These are phyloP conservation scores for Homarus americanus DNA, from an alignment of 1,140 invertebrate species.

Conservation along the genomic window DNA sequence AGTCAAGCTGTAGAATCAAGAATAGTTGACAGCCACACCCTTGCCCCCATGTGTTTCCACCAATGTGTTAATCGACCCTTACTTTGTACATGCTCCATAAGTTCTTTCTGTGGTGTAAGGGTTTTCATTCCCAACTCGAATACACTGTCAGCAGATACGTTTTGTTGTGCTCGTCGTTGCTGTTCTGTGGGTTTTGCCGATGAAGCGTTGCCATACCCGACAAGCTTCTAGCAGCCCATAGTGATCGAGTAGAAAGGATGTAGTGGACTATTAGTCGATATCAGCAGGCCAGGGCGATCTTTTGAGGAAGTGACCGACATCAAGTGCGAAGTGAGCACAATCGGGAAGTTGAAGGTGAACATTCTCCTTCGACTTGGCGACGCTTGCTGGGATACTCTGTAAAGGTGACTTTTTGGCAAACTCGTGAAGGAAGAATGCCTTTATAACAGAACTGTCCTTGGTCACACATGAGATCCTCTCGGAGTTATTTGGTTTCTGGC, in stretches of 20 bases:
- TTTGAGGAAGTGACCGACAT: not conserved
- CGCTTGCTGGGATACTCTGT: not conserved
- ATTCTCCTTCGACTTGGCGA: not conserved
- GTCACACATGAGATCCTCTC: not conserved
- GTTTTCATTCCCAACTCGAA: too few relatives aligned
- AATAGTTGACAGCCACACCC: too few relatives aligned
- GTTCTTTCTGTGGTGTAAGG: too few relatives aligned
- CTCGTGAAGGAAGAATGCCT: not conserved
- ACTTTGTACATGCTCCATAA: too few relatives aligned
- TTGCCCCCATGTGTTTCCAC: too few relatives aligned
- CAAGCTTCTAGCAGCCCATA: not conserved
- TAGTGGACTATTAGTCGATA: not conserved
- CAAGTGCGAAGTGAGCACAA: not conserved
- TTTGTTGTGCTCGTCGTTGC: constrained; percentile 5
- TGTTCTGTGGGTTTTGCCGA: not conserved
- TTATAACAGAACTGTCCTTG: not conserved
- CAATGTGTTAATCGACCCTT: too few relatives aligned
- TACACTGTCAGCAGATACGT: not conserved
- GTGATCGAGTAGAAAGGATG: not conserved
- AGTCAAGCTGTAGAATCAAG: too few relatives aligned
- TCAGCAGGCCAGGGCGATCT: not conserved
- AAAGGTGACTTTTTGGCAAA: too few relatives aligned
- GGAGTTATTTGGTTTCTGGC: not conserved
- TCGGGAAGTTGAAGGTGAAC: not conserved
- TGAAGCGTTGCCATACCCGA: not conserved